phyloP scores from a whole-genome alignment of 2,797 vertebrate species.

The Paramormyrops hopkinsi region DNA sequence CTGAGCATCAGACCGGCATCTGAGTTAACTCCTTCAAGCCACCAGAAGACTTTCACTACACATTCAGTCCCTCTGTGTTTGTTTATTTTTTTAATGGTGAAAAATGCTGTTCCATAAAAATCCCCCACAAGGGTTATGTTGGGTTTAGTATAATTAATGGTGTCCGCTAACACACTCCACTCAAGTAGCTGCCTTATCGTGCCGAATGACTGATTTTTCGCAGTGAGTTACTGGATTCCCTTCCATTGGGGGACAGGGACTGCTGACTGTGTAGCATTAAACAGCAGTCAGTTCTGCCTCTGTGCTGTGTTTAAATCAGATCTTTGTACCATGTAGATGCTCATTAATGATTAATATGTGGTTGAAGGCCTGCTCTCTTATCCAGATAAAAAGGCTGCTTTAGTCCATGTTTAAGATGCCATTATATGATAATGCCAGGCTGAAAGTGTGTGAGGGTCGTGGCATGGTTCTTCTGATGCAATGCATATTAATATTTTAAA shows the following conservation, averaged over 20 bases:
- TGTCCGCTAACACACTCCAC: neutral
- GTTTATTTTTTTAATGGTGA: neutral
- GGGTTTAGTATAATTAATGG: neutral
- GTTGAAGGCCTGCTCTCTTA: neutral
- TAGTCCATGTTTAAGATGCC: neutral
- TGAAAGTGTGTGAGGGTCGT: neutral
- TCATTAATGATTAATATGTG: constrained; percentile 5
- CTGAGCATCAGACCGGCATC: neutral
- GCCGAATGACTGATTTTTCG: neutral
- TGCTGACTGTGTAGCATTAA: neutral
- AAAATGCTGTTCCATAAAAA: neutral
- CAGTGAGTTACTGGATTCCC: neutral
- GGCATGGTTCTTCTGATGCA: neutral
- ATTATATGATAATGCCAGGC: neutral
- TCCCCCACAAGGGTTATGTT: neutral
- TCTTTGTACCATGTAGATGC: neutral
- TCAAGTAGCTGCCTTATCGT: neutral
- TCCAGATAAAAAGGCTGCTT: neutral
- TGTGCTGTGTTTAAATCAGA: neutral
- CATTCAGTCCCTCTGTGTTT: neutral
- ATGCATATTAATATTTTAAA: constrained; percentile 6
- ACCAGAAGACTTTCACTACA: neutral
- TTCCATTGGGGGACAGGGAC: neutral
- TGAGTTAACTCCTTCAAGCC: neutral
- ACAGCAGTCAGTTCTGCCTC: neutral